These are phyloP conservation scores for Sycophila texana DNA, from an alignment of 2,888 invertebrate species.

Conservation along the genomic window DNA sequence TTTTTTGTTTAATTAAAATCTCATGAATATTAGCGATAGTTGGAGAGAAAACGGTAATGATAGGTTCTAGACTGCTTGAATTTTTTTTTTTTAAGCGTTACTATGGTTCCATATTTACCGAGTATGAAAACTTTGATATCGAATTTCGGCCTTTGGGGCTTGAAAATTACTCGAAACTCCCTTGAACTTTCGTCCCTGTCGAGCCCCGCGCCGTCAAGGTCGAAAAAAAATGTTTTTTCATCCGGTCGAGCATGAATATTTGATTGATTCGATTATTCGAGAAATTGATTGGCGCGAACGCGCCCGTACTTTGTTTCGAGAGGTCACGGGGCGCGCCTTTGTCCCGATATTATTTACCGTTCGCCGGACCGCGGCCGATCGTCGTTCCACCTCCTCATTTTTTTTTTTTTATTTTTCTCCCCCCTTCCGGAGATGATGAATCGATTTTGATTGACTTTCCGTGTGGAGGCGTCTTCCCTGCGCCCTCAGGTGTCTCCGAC, in stretches of 20 bases:
- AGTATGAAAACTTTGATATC: background rate
- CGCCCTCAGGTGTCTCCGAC: background rate
- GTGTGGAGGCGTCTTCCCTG: background rate
- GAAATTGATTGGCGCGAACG: conserved; percentile 34
- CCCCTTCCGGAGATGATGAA: background rate
- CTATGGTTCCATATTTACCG: background rate
- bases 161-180: background rate
- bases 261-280: conserved; percentile 50
- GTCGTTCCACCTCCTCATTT: background rate
- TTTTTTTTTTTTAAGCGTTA: background rate
- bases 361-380: conserved; percentile 7
- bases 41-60: background rate
- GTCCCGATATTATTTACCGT: conserved; percentile 47
- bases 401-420: background rate
- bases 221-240: conserved; percentile 38
- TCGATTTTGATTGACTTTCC: conserved; percentile 4
- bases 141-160: background rate
- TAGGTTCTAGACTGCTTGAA: background rate
- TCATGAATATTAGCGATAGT: too few relatives aligned
- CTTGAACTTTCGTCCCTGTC: conserved; percentile 5
- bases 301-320: conserved; percentile 7
- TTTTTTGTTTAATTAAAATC: too few relatives aligned
- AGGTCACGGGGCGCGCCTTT: conserved; percentile 25
- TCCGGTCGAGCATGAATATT: conserved; percentile 40
- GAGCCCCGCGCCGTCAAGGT: background rate